phyloP scores from a whole-genome alignment of 2,113 vertebrate genomes.

The Galeopterus variegatus region DNA sequence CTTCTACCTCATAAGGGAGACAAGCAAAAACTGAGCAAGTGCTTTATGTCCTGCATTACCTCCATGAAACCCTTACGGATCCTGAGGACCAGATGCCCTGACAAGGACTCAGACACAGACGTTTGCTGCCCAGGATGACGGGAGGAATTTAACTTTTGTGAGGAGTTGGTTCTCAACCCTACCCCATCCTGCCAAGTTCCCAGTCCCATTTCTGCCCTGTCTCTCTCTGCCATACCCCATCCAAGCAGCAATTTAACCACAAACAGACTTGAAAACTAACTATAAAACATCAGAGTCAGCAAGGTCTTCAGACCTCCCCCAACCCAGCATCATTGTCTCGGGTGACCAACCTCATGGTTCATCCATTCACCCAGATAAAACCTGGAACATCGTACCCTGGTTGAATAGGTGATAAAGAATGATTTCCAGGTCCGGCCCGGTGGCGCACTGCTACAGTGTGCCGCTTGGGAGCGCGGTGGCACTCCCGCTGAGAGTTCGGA shows the following conservation, averaged over 20 bases:
- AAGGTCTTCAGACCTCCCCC: background rate
- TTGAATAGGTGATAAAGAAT: background rate
- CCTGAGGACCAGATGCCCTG: background rate
- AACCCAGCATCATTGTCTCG: background rate
- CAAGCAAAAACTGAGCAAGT: background rate
- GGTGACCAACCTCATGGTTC: background rate
- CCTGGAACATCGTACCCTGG: background rate
- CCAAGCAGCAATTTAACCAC: background rate
- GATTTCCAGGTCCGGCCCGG: too few relatives aligned
- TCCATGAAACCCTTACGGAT: accelerated
- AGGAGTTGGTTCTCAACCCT: background rate
- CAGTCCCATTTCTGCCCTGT: background rate
- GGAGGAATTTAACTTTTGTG: background rate
- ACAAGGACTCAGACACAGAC: background rate
- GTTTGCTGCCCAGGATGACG: background rate
- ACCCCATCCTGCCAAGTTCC: background rate
- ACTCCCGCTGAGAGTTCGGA: too few relatives aligned
- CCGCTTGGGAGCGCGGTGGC: too few relatives aligned
- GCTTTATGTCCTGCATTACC: background rate
- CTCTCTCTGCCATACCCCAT: background rate
- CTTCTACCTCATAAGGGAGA: background rate
- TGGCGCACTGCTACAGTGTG: too few relatives aligned
- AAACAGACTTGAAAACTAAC: background rate
- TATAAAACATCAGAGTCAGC: background rate
- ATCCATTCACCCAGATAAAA: background rate